Percentiles rank a stretch among this genome's conserved stretches.
Evolutionary conservation across 2,797 vertebrate species (phyloP).

Genomic region (Sebastes hubbsi): DNA sequence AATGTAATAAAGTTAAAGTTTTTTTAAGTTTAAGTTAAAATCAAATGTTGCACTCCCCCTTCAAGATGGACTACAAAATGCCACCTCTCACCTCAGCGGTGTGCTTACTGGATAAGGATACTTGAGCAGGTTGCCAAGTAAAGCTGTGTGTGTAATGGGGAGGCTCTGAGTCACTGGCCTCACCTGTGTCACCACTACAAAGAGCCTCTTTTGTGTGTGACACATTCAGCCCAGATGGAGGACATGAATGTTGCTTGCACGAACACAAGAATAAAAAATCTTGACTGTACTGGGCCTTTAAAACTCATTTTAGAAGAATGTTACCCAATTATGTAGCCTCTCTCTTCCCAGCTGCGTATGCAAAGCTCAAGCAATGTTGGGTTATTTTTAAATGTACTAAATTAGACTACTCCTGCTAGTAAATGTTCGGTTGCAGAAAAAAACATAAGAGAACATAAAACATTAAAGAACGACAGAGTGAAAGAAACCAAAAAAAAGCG

Average conservation of each 20-base stretch:
- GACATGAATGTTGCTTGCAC: not conserved
- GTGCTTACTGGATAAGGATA: not conserved
- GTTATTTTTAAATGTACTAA: conserved; percentile 48
- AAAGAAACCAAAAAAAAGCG: not conserved
- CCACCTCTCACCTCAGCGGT: not conserved
- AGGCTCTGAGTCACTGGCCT: conserved; percentile 21
- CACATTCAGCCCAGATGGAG: conserved; percentile 4
- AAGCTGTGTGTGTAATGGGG: not conserved
- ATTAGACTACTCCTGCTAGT: not conserved
- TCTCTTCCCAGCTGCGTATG: not conserved
- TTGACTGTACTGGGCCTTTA: not conserved
- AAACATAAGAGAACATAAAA: conserved; percentile 11
- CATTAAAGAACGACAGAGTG: not conserved
- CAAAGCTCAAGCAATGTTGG: not conserved
- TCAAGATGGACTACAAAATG: not conserved
- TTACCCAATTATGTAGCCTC: not conserved
- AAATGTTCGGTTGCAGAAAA: not conserved
- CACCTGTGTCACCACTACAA: conserved; percentile 49
- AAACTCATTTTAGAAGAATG: not conserved
- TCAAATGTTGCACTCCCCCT: not conserved
- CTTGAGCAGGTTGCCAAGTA: conserved; percentile 1
- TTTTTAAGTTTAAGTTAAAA: too few species aligned
- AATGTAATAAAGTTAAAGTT: too few species aligned
- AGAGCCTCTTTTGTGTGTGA: conserved; percentile 39
- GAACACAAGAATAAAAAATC: not conserved